Evolutionary conservation across 2,113 vertebrate species (phyloP).

Genomic region (Callopanchax toddi): DNA sequence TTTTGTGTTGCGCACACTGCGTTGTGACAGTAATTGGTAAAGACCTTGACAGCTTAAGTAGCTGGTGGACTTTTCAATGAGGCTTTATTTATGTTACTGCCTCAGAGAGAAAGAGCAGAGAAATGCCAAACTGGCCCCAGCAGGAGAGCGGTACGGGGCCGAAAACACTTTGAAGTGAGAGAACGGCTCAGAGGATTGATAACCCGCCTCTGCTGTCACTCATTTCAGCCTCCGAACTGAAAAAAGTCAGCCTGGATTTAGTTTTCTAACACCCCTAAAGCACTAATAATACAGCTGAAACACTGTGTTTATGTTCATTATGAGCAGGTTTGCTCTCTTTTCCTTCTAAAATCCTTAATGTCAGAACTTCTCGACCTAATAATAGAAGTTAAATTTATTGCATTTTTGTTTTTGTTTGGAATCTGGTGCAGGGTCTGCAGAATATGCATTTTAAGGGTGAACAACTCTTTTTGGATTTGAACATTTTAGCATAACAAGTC

Average conservation of each 20-base stretch:
- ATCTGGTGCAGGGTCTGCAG: not conserved
- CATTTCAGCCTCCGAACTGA: constrained; percentile 66
- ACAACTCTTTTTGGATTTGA: no score
- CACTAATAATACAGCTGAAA: constrained; percentile 47
- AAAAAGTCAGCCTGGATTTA: constrained; percentile 68
- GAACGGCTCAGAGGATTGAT: constrained; percentile 78
- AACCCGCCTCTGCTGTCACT: constrained; percentile 79
- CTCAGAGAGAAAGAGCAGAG: constrained; percentile 76
- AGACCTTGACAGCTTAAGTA: constrained; percentile 85
- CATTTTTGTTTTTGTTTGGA: no score
- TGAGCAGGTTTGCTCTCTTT: constrained; percentile 29
- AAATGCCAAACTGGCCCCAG: constrained; percentile 74
- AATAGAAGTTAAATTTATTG: no score
- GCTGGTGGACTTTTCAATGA: constrained; percentile 79
- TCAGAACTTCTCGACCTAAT: constrained; percentile 4
- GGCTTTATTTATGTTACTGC: constrained; percentile 83
- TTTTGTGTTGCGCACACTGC: constrained; percentile 66
- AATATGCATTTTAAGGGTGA: not conserved
- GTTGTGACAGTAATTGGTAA: constrained; percentile 82
- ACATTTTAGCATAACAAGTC: no score
- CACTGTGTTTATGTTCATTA: constrained; percentile 36
- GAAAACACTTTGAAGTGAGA: constrained; percentile 79
- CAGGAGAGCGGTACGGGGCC: constrained; percentile 66
- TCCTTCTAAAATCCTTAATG: constrained; percentile 1
- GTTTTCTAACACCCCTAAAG: constrained; percentile 62